Evolutionary conservation across 2,113 vertebrate species (phyloP).

Genomic region (Seriola quinqueradiata): DNA sequence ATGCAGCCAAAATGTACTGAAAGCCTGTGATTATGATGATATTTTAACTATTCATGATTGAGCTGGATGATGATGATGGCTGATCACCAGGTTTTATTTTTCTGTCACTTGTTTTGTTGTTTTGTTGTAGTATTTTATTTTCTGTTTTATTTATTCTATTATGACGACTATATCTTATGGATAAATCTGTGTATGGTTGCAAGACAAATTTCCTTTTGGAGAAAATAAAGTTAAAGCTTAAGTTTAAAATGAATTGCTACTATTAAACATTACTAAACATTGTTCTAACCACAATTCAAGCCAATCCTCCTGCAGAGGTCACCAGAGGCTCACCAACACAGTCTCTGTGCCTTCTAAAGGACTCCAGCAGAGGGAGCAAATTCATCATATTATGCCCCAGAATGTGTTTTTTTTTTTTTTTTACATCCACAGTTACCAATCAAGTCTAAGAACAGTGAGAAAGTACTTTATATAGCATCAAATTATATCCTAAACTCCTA

Average conservation of each 20-base stretch:
- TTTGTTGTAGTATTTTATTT: not conserved
- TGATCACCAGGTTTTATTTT: too few relatives aligned
- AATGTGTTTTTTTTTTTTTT: not conserved
- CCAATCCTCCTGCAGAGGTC: conserved; percentile 63
- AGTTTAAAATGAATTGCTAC: not conserved
- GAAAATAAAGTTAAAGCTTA: not conserved
- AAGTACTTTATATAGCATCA: conserved; percentile 34
- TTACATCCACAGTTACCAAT: not conserved
- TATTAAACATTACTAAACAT: not conserved
- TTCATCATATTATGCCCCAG: not conserved
- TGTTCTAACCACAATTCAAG: not conserved
- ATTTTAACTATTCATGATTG: too few relatives aligned
- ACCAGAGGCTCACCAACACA: conserved; percentile 8
- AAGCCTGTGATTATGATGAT: too few relatives aligned
- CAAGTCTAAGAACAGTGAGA: conserved; percentile 9
- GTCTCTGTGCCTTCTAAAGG: not conserved
- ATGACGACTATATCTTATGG: too few relatives aligned
- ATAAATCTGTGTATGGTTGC: not conserved
- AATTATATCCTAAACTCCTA: conserved; percentile 40
- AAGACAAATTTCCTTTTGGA: not conserved
- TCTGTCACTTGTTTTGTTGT: not conserved
- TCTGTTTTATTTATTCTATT: not conserved
- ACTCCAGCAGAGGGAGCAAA: conserved; percentile 51
- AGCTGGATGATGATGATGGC: too few relatives aligned
- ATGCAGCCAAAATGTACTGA: too few relatives aligned